Base-by-base conservation (phyloP, 1,140 invertebrate species). In the Ostrea denselamellosa region DNA sequence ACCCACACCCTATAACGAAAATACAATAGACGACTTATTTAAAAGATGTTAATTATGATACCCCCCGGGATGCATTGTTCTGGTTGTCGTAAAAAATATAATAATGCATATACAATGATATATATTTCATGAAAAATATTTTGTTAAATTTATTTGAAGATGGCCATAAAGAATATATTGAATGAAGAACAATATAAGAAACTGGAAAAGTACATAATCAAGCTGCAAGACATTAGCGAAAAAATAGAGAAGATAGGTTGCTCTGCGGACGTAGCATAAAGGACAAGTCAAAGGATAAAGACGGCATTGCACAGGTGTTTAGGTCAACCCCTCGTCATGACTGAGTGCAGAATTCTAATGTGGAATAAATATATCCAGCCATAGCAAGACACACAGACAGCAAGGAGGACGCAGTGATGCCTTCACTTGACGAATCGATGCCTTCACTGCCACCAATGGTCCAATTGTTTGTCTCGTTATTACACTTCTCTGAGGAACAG, bases 121-220 rank as follows among this genome's bases (percentile, higher is more conserved):
- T 44, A 44, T 62, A 14, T 3, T 62, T 62, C 19, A 17, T 19
- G 19, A 62, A 5, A n/a, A 62, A 19, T 62, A 2, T 62, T 62
- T 62, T 62, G n/a, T 62, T 62, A 5, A 62, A 77, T 77, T 77
- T 25, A 5, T n/a, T 62, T 8, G n/a, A 17, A 77, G 68, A 77
- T 77, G 68, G 28, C 28, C 5, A 34, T 77, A 14, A 77, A 77
- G 25, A 28, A 77, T 34, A 77, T 77, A 34, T 34, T 77, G 25
- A 28, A 44, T 34, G 68, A 77, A 77, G 68, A 77, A 77, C 68
- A 34, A 34, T 77, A 77, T 25, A 77, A 77, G 14, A 77, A 28
- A 34, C 68, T 77, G 28, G 68, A 77, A 77, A 77, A 77, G 28
- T 77, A 77, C 25, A 77, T 77, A 28, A 77, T 77, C 25, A 77